A percentile compares a stretch with the other conserved stretches of the same genome.
phyloP scores from a whole-genome alignment of 2,888 invertebrate species.

The Leptogaster cylindrica region DNA sequence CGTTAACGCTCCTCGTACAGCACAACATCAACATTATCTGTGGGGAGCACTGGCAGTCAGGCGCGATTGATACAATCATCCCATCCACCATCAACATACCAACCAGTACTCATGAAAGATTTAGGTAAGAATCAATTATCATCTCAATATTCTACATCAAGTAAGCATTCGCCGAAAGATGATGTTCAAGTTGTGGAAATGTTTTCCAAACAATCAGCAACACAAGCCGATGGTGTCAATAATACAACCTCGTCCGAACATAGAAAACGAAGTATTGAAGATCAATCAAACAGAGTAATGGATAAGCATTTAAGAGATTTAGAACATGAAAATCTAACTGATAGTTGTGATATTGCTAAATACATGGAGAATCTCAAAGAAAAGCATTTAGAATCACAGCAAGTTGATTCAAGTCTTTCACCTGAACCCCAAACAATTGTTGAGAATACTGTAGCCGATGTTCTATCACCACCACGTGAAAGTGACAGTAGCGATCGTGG shows the following conservation, averaged over 20 bases:
- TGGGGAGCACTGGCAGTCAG: conserved; percentile 92
- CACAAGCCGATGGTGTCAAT: conserved; percentile 53
- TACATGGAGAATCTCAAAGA: conserved; percentile 62
- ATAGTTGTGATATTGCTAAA: conserved; percentile 60
- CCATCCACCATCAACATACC: conserved; percentile 90
- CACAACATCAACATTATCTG: conserved; percentile 92
- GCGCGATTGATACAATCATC: conserved; percentile 93
- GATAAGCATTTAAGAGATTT: conserved; percentile 61
- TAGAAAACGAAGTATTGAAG: conserved; percentile 54
- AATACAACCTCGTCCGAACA: conserved; percentile 45
- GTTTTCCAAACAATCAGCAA: conserved; percentile 57
- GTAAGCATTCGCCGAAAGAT: conserved; percentile 59
- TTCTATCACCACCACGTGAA: conserved; percentile 58
- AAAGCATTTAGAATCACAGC: conserved; percentile 58
- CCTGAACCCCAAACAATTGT: conserved; percentile 60
- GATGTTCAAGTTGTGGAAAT: conserved; percentile 61
- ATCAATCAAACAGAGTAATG: conserved; percentile 58
- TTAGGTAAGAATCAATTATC: conserved; percentile 73
- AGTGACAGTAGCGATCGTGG: conserved; percentile 56
- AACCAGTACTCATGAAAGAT: conserved; percentile 86
- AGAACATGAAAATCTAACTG: conserved; percentile 59
- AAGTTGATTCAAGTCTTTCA: conserved; percentile 58
- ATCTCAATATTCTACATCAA: conserved; percentile 42
- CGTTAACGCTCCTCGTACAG: conserved; percentile 63
- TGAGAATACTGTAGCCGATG: conserved; percentile 57